phyloP scores from a whole-genome alignment of 2,888 invertebrate species.

The Halocaridina rubra region DNA sequence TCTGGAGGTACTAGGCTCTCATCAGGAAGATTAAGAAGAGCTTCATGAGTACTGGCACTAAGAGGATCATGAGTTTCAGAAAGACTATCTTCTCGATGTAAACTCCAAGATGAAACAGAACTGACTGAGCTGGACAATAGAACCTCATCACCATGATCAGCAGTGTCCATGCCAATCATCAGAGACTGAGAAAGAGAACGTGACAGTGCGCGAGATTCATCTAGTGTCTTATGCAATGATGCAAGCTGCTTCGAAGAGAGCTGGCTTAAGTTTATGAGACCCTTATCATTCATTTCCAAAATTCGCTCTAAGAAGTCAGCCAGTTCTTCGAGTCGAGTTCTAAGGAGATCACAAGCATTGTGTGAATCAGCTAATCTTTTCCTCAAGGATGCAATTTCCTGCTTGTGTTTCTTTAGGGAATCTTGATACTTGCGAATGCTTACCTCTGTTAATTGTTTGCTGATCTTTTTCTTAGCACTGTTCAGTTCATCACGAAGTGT shows the following conservation, averaged over 20 bases:
- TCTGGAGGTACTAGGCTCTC: conserved; percentile 1
- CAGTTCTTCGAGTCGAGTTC: conserved; percentile 76
- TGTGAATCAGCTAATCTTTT: conserved; percentile 64
- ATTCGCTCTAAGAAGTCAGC: conserved; percentile 77
- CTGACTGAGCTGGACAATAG: conserved; percentile 21
- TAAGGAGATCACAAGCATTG: conserved; percentile 71
- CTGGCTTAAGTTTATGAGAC: conserved; percentile 64
- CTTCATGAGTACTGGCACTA: neutral
- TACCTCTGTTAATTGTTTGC: conserved; percentile 26
- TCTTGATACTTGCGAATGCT: conserved; percentile 38
- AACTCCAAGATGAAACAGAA: conserved; percentile 14
- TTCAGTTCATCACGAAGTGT: conserved; percentile 65
- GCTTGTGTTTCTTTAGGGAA: conserved; percentile 61
- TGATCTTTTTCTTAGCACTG: conserved; percentile 66
- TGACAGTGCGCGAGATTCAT: conserved; percentile 65
- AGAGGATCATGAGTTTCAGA: conserved; percentile 18
- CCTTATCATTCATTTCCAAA: conserved; percentile 71
- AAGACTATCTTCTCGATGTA: conserved; percentile 19
- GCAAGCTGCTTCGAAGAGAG: conserved; percentile 64
- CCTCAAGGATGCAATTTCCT: conserved; percentile 63
- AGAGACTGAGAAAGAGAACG: conserved; percentile 64
- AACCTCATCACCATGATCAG: conserved; percentile 26
- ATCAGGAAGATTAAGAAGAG: conserved; percentile 15
- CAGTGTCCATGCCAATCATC: conserved; percentile 56
- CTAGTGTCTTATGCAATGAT: conserved; percentile 63